Evolutionary conservation across 1,140 invertebrate species (phyloP).

Genomic region (Caenorhabditis tropicalis): DNA sequence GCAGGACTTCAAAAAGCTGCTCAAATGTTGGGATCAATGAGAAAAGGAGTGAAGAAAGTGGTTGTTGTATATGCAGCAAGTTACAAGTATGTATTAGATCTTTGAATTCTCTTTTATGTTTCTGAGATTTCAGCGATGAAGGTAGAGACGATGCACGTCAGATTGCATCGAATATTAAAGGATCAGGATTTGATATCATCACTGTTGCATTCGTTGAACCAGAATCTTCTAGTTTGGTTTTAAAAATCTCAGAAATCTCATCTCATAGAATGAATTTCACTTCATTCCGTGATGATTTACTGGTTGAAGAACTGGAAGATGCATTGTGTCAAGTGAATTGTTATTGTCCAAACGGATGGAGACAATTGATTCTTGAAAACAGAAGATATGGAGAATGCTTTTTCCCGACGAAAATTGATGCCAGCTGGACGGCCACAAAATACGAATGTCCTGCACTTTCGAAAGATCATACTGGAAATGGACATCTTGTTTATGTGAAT

Average conservation of each 20-base stretch:
- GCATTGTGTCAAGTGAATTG: slow-evolving; percentile 26
- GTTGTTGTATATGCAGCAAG: slow-evolving; percentile 24
- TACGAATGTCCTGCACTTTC: slow-evolving; percentile 25
- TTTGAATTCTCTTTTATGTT: too few relatives aligned
- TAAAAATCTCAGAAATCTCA: not conserved
- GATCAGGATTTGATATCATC: not conserved
- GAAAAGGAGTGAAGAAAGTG: not conserved
- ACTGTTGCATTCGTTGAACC: slow-evolving; percentile 7
- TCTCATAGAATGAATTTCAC: slow-evolving; percentile 10
- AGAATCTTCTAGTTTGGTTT: not conserved
- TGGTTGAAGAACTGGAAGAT: not conserved
- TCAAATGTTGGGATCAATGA: not conserved
- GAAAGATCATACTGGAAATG: slow-evolving; percentile 25
- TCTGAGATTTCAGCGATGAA: not conserved
- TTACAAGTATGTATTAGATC: not conserved
- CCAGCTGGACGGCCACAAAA: slow-evolving; percentile 36
- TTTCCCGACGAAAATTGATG: slow-evolving; percentile 39
- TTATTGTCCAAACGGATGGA: slow-evolving; percentile 13
- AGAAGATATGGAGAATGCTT: slow-evolving; percentile 30
- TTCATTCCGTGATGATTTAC: not conserved
- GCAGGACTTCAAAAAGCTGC: not conserved
- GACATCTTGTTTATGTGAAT: slow-evolving; percentile 23
- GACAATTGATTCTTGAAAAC: not conserved
- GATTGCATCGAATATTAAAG: slow-evolving; percentile 4
- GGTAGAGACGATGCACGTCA: not conserved